Conservation (phyloP, 1,140 invertebrate genomes). For the Theocolax elegans region DNA sequence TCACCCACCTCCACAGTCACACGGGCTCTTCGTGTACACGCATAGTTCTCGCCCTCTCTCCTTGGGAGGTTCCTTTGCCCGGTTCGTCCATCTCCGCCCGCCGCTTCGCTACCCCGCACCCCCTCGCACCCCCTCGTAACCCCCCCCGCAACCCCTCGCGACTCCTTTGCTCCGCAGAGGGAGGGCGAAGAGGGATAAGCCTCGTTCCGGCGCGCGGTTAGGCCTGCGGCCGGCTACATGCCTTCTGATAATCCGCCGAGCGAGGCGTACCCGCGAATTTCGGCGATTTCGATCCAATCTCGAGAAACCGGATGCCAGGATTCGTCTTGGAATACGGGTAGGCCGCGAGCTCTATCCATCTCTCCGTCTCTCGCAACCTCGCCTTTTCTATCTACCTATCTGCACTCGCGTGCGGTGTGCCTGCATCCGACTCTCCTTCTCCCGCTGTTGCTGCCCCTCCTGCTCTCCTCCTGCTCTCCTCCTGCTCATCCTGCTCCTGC, state of each 20-base stretch:
- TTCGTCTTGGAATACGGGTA: slow-evolving; percentile 21
- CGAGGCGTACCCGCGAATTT: slow-evolving; percentile 48
- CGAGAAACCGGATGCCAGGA: slow-evolving; percentile 37
- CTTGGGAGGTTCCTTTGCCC: slow-evolving; percentile 21
- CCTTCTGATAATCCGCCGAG: slow-evolving; percentile 53
- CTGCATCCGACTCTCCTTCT: neutral
- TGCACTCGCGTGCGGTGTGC: neutral
- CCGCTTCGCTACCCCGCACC: neutral
- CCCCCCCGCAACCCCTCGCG: neutral
- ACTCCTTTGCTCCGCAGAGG: too few species aligned
- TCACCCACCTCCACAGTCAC: neutral
- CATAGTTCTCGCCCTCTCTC: slow-evolving; percentile 26
- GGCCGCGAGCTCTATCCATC: neutral
- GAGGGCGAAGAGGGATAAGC: neutral
- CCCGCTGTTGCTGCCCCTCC: neutral
- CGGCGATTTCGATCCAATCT: slow-evolving; percentile 45
- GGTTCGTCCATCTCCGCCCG: slow-evolving; percentile 19
- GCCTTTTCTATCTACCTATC: neutral
- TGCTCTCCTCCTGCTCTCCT: too few species aligned
- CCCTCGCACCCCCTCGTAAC: neutral
- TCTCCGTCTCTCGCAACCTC: neutral
- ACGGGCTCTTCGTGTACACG: neutral
- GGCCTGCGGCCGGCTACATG: slow-evolving; percentile 58
- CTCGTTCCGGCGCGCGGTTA: slow-evolving; percentile 43
- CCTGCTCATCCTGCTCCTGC: too few species aligned